Base-by-base conservation (phyloP, 2,888 invertebrate genomes). In the Caenorhabditis sp. region DNA sequence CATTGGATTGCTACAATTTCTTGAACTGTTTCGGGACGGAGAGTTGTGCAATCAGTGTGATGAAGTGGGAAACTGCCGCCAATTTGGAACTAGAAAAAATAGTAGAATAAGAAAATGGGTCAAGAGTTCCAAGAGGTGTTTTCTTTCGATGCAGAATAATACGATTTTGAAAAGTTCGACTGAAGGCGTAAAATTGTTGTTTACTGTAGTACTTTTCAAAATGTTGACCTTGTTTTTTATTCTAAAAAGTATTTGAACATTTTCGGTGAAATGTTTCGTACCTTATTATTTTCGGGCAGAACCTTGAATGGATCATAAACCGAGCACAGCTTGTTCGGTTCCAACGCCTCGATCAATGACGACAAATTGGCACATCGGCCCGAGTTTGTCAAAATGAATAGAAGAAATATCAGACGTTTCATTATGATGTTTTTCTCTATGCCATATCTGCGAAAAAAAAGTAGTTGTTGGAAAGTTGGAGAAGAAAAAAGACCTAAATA, bases 1-100 rank as follows among this genome's bases (percentile, higher is more conserved):
- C 87, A 87, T 76, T 87, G 87, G 23, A 87, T 84, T 23, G 87
- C 86, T 23, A 87, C 84, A 53, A 87, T 81, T 66, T 88, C 86
- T 74, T 87, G 87, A 19, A 87, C 87, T 26, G 83, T 79, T 49
- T 81, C 81, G 17, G 85, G 82, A 31, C 79, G 75, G 26, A 87
- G 75, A 24, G 66, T 68, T 12, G 69, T 69, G 70, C 87, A 87
- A 69, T 87, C 86, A 21, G 69, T 67, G 27, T 80, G 78, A 66
- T 87, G 87, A 26, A 87, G 76, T n/a, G 86, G 81, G 63, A 86
- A 86, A n/a, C 85, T 83, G 43, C 86, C 86, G 60, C 86, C 86
- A 66, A 86, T 83, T 83, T 85, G 85, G 73, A 83, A 84, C 83
- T 83, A 77, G 73, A 80, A 65, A n/a, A 53, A 50, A 14, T 50